These are phyloP conservation scores for Nebria ingens DNA, from an alignment of 1,140 invertebrate species.

Conservation along the genomic window DNA sequence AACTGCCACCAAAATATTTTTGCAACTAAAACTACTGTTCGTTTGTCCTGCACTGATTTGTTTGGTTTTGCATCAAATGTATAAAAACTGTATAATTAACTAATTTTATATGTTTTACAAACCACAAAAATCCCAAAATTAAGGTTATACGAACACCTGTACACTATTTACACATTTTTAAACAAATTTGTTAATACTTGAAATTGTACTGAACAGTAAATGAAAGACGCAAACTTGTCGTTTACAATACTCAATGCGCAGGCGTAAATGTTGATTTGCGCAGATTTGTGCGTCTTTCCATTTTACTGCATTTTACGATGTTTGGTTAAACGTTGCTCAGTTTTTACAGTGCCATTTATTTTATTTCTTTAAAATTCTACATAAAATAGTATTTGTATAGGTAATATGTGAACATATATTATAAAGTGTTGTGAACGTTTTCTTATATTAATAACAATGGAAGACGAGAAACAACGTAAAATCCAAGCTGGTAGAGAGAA, in stretches of 20 bases:
- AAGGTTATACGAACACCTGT: too few species aligned
- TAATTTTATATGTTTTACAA: too few species aligned
- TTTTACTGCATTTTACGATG: not conserved
- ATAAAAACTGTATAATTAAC: too few species aligned
- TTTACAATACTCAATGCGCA: not conserved
- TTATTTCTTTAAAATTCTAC: not conserved
- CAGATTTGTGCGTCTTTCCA: not conserved
- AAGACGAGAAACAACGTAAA: conserved; percentile 15
- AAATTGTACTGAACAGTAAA: too few species aligned
- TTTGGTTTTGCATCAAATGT: too few species aligned
- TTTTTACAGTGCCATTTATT: not conserved
- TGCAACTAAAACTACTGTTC: too few species aligned
- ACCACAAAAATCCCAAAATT: too few species aligned
- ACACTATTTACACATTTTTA: too few species aligned
- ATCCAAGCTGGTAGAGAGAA: conserved; percentile 17
- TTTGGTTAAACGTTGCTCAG: not conserved
- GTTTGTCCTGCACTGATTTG: too few species aligned
- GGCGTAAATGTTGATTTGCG: not conserved
- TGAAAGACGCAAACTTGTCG: too few species aligned
- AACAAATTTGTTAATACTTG: too few species aligned
- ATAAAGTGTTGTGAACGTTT: not conserved
- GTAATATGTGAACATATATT: not conserved
- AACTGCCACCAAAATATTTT: too few species aligned
- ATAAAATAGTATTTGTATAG: not conserved
- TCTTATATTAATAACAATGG: not conserved